Conservation (phyloP, 2,888 invertebrate species). For the Argyresthia goedartella region DNA sequence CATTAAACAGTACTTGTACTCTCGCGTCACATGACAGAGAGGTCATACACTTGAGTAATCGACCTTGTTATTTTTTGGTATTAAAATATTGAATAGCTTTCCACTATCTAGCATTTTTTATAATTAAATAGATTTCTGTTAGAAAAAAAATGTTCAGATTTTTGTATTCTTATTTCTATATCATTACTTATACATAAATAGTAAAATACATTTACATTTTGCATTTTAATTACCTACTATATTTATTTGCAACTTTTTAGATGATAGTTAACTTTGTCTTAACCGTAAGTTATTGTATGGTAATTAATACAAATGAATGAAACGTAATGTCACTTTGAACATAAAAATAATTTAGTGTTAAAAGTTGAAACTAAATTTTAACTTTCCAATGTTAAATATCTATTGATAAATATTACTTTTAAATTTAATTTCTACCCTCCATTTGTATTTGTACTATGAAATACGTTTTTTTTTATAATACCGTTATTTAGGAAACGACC, state of each 20-base stretch:
- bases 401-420: not conserved
- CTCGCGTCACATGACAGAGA: too few relatives aligned
- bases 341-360: slow-evolving; percentile 25
- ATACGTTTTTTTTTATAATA: slow-evolving; percentile 25
- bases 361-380: slow-evolving; percentile 21
- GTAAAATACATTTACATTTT: not conserved
- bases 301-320: slow-evolving; percentile 6
- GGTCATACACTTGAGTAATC: too few relatives aligned
- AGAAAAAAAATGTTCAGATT: too few relatives aligned
- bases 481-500: slow-evolving; percentile 39
- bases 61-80: too few relatives aligned
- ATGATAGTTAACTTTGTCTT: too few relatives aligned
- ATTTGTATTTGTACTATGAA: slow-evolving; percentile 21
- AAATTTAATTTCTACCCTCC: slow-evolving; percentile 4
- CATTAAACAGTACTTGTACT: too few relatives aligned
- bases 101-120: too few relatives aligned
- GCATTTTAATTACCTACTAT: slow-evolving; percentile 1
- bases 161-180: too few relatives aligned
- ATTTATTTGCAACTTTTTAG: not conserved
- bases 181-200: too few relatives aligned
- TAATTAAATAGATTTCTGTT: too few relatives aligned
- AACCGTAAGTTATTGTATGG: too few relatives aligned
- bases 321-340: slow-evolving; percentile 48
- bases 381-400: not conserved
- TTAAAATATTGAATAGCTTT: too few relatives aligned